Percentiles rank a stretch among this genome's conserved stretches.
Evolutionary conservation across 2,888 invertebrate species (phyloP).

Genomic region (Thumatha senex): DNA sequence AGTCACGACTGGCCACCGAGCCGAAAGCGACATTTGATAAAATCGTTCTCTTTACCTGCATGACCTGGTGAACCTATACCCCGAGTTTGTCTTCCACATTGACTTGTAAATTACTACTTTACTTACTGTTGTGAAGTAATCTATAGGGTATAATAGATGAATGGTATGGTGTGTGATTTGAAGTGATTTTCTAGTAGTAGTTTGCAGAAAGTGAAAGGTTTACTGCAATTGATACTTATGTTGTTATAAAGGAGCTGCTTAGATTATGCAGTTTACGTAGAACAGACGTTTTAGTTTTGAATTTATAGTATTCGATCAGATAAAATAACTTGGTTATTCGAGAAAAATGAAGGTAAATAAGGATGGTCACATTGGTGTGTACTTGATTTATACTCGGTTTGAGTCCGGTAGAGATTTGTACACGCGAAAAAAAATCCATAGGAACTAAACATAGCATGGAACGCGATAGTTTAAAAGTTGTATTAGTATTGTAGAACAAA

Average conservation of each 20-base stretch:
- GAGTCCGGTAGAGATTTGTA: too few species aligned
- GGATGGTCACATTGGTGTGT: too few species aligned
- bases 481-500: too few species aligned
- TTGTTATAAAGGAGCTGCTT: not conserved
- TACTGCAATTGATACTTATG: not conserved
- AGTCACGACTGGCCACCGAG: constrained; percentile 79
- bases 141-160: constrained; percentile 13
- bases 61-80: constrained; percentile 62
- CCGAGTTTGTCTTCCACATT: constrained; percentile 54
- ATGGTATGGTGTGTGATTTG: not conserved
- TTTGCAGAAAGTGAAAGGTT: constrained; percentile 10
- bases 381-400: too few species aligned
- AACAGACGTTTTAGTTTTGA: too few species aligned
- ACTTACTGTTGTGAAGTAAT: constrained; percentile 17
- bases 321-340: too few species aligned
- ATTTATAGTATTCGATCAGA: too few species aligned
- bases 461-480: too few species aligned
- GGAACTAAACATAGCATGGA: too few species aligned
- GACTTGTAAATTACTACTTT: constrained; percentile 41
- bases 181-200: constrained; percentile 9
- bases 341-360: too few species aligned
- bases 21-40: constrained; percentile 77
- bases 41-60: constrained; percentile 72
- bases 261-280: not conserved
- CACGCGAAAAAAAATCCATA: too few species aligned